Percentiles rank a stretch among this genome's conserved stretches.
These are phyloP conservation scores for Nephotettix cincticeps DNA, from an alignment of 1,140 invertebrate species.

Conservation along the genomic window DNA sequence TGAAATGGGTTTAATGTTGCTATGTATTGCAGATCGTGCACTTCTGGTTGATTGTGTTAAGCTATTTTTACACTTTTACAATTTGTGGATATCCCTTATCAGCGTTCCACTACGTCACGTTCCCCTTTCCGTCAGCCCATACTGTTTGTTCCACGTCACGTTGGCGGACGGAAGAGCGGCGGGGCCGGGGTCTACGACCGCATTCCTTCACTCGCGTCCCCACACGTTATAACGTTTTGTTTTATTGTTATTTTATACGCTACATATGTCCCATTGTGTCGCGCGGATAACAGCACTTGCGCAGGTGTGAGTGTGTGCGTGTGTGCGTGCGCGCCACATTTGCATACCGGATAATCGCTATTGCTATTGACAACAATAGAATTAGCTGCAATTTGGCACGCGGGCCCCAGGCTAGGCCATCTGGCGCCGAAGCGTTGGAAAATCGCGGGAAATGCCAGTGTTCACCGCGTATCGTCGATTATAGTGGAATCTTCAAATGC, in stretches of 20 bases:
- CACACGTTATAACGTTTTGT: slow-evolving; percentile 18
- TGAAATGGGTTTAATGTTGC: too few relatives aligned
- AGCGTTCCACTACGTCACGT: too few relatives aligned
- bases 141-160: not conserved
- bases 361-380: slow-evolving; percentile 4
- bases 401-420: not conserved
- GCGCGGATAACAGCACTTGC: not conserved
- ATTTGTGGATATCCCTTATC: too few relatives aligned
- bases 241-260: slow-evolving; percentile 28
- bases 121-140: not conserved
- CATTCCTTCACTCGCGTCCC: not conserved
- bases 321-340: not conserved
- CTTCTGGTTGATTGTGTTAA: too few relatives aligned
- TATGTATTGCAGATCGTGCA: too few relatives aligned
- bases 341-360: slow-evolving; percentile 2
- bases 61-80: too few relatives aligned
- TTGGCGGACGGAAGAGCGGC: not conserved
- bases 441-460: too few relatives aligned
- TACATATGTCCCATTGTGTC: slow-evolving; percentile 26
- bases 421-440: not conserved
- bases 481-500: too few relatives aligned
- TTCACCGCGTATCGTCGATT: too few relatives aligned
- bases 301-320: not conserved
- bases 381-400: not conserved
- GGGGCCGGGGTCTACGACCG: slow-evolving; percentile 7